A percentile compares a stretch with the other conserved stretches of the same genome.
These are phyloP conservation scores for Carduelis carduelis DNA, from an alignment of 2,797 vertebrate species.

Conservation along the genomic window DNA sequence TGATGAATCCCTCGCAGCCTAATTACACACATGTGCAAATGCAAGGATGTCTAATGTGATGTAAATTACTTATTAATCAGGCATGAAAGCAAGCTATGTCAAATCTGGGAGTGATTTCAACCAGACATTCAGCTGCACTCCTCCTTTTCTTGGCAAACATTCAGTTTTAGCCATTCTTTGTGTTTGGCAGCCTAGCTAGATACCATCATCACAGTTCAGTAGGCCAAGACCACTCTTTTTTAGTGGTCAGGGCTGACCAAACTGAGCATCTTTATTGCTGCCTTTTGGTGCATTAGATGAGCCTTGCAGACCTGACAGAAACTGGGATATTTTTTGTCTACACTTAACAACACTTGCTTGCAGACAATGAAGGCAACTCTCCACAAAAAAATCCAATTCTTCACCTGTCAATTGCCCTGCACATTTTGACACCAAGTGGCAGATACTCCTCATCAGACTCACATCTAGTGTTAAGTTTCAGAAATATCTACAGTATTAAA, in stretches of 20 bases:
- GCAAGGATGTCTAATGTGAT: not conserved
- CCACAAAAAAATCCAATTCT: accelerated
- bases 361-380: not conserved
- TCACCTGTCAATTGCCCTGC: not conserved
- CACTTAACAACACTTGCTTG: not conserved
- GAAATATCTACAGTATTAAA: not conserved
- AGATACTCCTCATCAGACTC: not conserved
- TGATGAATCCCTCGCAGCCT: not conserved
- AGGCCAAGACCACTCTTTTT: not conserved
- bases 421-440: not conserved
- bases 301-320: not conserved
- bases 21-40: not conserved
- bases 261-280: not conserved
- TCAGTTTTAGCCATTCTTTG: not conserved
- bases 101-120: not conserved
- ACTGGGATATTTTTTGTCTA: not conserved
- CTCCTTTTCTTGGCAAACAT: not conserved
- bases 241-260: not conserved
- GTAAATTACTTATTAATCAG: not conserved
- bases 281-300: not conserved
- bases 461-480: not conserved
- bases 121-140: not conserved
- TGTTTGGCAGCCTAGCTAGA: not conserved
- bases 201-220: not conserved
- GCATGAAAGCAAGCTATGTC: not conserved